phyloP scores from a whole-genome alignment of 2,888 invertebrate genomes.

The Hirtodrosophila cameraria region DNA sequence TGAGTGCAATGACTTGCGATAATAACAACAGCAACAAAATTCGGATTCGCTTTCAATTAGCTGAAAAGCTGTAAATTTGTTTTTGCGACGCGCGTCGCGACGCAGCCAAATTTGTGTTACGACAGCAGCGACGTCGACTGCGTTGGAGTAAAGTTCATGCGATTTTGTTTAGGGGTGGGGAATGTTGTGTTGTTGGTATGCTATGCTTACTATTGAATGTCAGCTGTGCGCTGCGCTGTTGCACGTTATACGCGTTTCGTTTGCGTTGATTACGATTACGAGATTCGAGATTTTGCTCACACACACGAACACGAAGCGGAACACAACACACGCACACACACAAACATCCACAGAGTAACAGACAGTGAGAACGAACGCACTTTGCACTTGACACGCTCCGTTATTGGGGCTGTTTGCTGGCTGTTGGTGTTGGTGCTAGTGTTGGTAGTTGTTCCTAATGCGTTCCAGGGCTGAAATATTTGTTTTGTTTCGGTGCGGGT shows the following conservation, averaged over 20 bases:
- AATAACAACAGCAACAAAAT: slow-evolving; percentile 29
- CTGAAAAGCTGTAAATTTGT: slow-evolving; percentile 48
- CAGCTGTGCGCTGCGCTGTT: slow-evolving; percentile 58
- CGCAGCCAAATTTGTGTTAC: slow-evolving; percentile 40
- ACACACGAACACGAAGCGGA: slow-evolving; percentile 4
- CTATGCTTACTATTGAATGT: slow-evolving; percentile 58
- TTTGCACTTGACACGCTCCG: slow-evolving; percentile 51
- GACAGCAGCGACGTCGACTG: slow-evolving; percentile 28
- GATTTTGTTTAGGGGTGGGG: background rate
- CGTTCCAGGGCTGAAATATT: slow-evolving; percentile 12
- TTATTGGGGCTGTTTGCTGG: slow-evolving; percentile 22
- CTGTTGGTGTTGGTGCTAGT: slow-evolving; percentile 6
- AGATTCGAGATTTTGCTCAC: slow-evolving; percentile 31
- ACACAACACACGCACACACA: slow-evolving; percentile 3
- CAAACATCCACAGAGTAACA: slow-evolving; percentile 6
- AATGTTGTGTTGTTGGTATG: background rate
- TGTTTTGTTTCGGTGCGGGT: slow-evolving; percentile 38
- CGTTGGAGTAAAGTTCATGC: background rate
- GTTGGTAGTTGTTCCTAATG: slow-evolving; percentile 19
- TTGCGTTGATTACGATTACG: slow-evolving; percentile 45
- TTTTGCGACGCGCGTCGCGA: background rate
- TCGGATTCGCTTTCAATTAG: slow-evolving; percentile 63
- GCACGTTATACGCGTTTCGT: slow-evolving; percentile 49
- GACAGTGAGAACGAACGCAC: slow-evolving; percentile 32
- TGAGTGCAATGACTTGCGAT: slow-evolving; percentile 65